Conservation (phyloP, 2,113 vertebrate genomes). For the Arothron firmamentum region DNA sequence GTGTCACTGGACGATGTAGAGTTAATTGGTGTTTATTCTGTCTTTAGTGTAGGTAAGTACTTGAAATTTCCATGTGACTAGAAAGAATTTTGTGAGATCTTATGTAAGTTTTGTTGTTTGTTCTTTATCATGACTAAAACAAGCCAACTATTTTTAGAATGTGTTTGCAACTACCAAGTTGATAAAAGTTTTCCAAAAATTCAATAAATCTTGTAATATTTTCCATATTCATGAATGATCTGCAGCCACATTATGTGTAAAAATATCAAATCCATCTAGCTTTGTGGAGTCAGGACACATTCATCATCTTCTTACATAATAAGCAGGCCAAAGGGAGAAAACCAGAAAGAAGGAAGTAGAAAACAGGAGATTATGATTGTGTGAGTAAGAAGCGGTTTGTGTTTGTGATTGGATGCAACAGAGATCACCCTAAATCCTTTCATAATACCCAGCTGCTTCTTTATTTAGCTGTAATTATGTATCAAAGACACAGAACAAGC, state of each 20-base stretch:
- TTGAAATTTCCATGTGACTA: too few species aligned
- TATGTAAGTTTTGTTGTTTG: too few species aligned
- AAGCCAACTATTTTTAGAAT: too few species aligned
- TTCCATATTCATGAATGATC: not conserved
- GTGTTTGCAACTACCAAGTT: too few species aligned
- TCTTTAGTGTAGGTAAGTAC: too few species aligned
- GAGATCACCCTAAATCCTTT: conserved; percentile 49
- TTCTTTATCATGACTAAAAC: too few species aligned
- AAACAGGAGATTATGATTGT: conserved; percentile 7
- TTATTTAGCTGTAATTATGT: conserved; percentile 50
- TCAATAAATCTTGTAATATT: not conserved
- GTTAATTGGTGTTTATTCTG: too few species aligned
- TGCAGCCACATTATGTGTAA: conserved; percentile 3
- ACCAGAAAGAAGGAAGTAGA: conserved; percentile 14
- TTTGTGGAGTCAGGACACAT: conserved; percentile 17
- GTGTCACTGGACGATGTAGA: too few species aligned
- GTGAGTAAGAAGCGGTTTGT: conserved; percentile 34
- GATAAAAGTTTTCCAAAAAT: not conserved
- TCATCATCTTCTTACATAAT: conserved; percentile 36
- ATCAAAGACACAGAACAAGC: conserved; percentile 40
- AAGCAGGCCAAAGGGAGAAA: conserved; percentile 13
- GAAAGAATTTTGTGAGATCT: too few species aligned
- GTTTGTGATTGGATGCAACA: conserved; percentile 39
- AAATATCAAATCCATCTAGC: not conserved
- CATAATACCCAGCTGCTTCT: conserved; percentile 45